These are phyloP conservation scores for Ptychoptera albimana DNA, from an alignment of 2,888 invertebrate species.

Conservation along the genomic window DNA sequence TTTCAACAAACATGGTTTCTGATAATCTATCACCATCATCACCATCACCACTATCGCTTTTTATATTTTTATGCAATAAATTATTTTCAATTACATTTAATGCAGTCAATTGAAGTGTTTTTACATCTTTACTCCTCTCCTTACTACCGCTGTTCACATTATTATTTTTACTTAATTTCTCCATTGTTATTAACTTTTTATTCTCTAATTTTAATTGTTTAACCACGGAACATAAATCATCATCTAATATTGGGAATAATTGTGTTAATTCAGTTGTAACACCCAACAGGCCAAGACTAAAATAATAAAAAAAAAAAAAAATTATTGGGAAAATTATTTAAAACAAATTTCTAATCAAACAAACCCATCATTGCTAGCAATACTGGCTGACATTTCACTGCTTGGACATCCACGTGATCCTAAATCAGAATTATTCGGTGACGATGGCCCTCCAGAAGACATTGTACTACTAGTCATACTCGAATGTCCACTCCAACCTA, in stretches of 20 bases:
- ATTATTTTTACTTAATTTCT: conserved; percentile 13
- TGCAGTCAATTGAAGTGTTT: no score
- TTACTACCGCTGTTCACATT: no score
- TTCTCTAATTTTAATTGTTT: conserved; percentile 30
- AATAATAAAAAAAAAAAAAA: conserved; percentile 7
- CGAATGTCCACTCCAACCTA: conserved; percentile 73
- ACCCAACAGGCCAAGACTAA: conserved; percentile 16
- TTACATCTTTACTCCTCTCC: no score
- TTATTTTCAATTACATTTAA: no score
- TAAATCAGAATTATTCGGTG: conserved; percentile 51
- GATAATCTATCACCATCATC: conserved; percentile 16
- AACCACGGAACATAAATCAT: conserved; percentile 35
- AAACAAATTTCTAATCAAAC: conserved; percentile 9
- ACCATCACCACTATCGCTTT: no score
- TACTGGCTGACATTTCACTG: conserved; percentile 44
- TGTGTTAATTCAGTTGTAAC: conserved; percentile 30
- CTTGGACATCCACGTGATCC: conserved; percentile 35
- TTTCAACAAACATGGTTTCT: conserved; percentile 10
- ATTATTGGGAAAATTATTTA: conserved; percentile 7
- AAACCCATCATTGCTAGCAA: conserved; percentile 46
- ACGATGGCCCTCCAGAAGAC: conserved; percentile 65
- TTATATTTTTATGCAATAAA: no score
- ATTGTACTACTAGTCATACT: conserved; percentile 48
- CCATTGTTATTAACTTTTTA: conserved; percentile 8
- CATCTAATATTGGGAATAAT: conserved; percentile 39